These are phyloP conservation scores for Pomatorhinus ruficollis DNA, from an alignment of 2,113 vertebrate genomes.

Conservation along the genomic window DNA sequence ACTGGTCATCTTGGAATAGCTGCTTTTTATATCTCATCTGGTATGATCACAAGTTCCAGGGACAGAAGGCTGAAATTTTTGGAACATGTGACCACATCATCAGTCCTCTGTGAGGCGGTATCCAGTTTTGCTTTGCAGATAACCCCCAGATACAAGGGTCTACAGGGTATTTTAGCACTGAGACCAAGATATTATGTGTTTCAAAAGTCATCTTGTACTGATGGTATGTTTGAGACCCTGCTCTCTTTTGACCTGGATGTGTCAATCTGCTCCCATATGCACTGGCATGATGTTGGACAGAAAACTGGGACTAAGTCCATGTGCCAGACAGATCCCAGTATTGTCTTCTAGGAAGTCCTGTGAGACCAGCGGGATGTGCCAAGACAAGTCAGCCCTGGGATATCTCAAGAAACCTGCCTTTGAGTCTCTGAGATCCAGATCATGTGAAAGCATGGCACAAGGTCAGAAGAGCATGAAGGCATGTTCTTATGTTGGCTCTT, in stretches of 20 bases:
- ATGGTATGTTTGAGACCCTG: background rate
- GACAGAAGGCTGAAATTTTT: background rate
- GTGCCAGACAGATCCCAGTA: background rate
- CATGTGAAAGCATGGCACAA: background rate
- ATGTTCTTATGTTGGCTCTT: background rate
- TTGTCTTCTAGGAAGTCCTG: background rate
- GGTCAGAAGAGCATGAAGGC: background rate
- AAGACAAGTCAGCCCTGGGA: background rate
- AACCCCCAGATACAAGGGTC: background rate
- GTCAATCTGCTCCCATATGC: background rate
- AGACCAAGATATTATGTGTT: rapidly evolving
- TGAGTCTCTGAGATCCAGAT: background rate
- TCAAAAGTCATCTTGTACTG: background rate
- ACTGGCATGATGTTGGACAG: background rate
- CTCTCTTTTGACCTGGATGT: background rate
- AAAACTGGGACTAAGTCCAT: background rate
- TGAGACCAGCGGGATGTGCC: background rate
- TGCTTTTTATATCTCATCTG: background rate
- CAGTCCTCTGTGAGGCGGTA: background rate
- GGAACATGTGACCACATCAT: rapidly evolving
- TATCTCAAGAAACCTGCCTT: background rate
- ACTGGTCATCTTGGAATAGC: background rate
- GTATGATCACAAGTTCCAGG: background rate
- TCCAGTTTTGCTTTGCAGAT: background rate
- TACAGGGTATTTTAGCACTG: background rate